Evolutionary conservation across 2,797 vertebrate genomes (phyloP).

Genomic region (Distichodus sexfasciatus): DNA sequence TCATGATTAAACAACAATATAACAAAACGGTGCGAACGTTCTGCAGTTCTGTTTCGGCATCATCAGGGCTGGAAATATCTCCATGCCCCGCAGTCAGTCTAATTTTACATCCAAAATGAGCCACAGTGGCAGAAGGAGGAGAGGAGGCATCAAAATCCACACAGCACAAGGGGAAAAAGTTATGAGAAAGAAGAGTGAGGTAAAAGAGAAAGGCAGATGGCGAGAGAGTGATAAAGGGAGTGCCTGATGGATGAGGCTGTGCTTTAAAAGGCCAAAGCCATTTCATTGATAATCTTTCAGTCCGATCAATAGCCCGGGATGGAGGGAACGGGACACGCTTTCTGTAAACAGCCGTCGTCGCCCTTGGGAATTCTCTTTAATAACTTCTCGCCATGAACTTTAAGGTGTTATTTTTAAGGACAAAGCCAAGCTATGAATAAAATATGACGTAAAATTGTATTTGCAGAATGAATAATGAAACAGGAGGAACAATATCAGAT

Average conservation of each 20-base stretch:
- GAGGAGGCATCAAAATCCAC: no score
- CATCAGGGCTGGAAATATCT: background rate
- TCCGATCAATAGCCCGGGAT: constrained; percentile 44
- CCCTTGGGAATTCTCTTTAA: constrained; percentile 48
- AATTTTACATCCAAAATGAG: constrained; percentile 24
- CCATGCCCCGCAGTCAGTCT: constrained; percentile 18
- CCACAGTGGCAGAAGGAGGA: background rate
- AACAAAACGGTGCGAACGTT: background rate
- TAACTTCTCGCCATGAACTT: constrained; percentile 46
- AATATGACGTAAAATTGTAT: constrained; percentile 55
- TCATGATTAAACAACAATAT: constrained; percentile 27
- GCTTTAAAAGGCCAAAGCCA: constrained; percentile 50
- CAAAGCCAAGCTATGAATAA: constrained; percentile 50
- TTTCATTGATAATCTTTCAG: constrained; percentile 52
- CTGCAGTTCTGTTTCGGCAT: background rate
- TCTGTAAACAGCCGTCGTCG: constrained; percentile 29
- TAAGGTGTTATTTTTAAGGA: constrained; percentile 46
- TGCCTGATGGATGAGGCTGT: constrained; percentile 51
- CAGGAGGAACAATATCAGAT: constrained; percentile 37
- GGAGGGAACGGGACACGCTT: constrained; percentile 11
- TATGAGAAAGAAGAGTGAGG: constrained; percentile 7
- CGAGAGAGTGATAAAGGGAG: constrained; percentile 44
- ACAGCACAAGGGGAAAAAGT: constrained; percentile 9
- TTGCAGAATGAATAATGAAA: constrained; percentile 57
- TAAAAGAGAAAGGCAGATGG: background rate